phyloP scores from a whole-genome alignment of 2,797 vertebrate genomes.

The Varecia variegata region DNA sequence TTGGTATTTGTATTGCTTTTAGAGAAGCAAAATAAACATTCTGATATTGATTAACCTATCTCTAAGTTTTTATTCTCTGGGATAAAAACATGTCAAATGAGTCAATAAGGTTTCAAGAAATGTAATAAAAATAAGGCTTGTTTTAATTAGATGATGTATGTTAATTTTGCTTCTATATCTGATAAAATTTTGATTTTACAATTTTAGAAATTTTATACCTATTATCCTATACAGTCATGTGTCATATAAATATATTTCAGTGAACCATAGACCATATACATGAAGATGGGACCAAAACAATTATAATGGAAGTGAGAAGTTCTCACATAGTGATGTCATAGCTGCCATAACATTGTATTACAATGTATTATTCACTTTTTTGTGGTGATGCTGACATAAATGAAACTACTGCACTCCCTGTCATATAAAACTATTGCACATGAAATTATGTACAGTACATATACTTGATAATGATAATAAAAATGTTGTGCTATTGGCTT shows the following conservation, averaged over 20 bases:
- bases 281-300: not conserved
- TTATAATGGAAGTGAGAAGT: not conserved
- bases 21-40: not conserved
- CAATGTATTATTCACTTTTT: not conserved
- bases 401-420: not conserved
- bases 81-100: not conserved
- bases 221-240: not conserved
- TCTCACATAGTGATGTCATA: not conserved
- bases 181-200: not conserved
- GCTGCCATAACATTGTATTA: not conserved
- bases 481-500: not conserved
- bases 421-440: not conserved
- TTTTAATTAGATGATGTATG: not conserved
- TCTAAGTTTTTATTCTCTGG: not conserved
- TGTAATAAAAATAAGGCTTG: not conserved
- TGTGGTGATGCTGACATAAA: not conserved
- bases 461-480: not conserved
- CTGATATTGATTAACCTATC: not conserved
- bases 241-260: not conserved
- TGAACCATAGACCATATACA: not conserved
- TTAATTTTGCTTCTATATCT: not conserved
- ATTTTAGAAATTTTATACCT: not conserved
- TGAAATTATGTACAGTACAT: not conserved
- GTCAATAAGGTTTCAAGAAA: not conserved
- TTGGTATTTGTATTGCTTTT: not conserved